Conservation (phyloP, 2,888 invertebrate genomes). For the Drosophila pseudotakahashii region DNA sequence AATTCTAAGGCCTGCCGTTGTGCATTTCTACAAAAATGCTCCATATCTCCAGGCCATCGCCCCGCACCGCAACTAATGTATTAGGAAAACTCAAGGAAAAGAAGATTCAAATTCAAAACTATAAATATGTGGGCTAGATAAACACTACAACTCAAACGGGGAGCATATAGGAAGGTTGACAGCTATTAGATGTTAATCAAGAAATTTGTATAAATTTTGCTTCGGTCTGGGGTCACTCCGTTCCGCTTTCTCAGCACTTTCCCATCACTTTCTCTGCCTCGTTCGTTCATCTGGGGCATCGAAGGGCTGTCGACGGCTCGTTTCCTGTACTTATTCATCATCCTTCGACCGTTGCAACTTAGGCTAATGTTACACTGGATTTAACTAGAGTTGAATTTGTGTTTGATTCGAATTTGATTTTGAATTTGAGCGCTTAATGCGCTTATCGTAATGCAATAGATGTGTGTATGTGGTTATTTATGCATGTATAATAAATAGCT, state of each 20-base stretch:
- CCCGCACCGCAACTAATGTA: slow-evolving; percentile 32
- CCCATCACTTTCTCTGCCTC: slow-evolving; percentile 5
- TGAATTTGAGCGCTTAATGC: slow-evolving; percentile 63
- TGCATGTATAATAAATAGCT: slow-evolving; percentile 58
- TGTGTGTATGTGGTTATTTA: slow-evolving; percentile 38
- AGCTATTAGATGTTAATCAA: slow-evolving; percentile 33
- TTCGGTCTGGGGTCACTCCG: slow-evolving; percentile 20
- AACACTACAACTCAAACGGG: slow-evolving; percentile 40
- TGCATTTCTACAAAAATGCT: slow-evolving; percentile 60
- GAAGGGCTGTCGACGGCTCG: slow-evolving; percentile 23
- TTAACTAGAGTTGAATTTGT: slow-evolving; percentile 48
- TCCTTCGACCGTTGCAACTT: slow-evolving; percentile 37
- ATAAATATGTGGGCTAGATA: slow-evolving; percentile 31
- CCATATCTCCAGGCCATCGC: slow-evolving; percentile 42
- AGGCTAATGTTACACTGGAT: slow-evolving; percentile 55
- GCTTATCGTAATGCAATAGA: slow-evolving; percentile 60
- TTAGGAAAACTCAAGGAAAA: slow-evolving; percentile 36
- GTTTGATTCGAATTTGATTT: slow-evolving; percentile 25
- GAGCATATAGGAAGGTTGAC: slow-evolving; percentile 34
- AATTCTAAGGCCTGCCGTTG: slow-evolving; percentile 47
- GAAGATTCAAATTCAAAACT: slow-evolving; percentile 34
- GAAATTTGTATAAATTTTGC: slow-evolving; percentile 35
- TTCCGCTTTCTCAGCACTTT: slow-evolving; percentile 8
- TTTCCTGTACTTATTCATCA: slow-evolving; percentile 22
- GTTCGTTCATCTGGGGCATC: slow-evolving; percentile 68